phyloP scores from a whole-genome alignment of 2,888 invertebrate species.

The Pardosa pseudoannulata region DNA sequence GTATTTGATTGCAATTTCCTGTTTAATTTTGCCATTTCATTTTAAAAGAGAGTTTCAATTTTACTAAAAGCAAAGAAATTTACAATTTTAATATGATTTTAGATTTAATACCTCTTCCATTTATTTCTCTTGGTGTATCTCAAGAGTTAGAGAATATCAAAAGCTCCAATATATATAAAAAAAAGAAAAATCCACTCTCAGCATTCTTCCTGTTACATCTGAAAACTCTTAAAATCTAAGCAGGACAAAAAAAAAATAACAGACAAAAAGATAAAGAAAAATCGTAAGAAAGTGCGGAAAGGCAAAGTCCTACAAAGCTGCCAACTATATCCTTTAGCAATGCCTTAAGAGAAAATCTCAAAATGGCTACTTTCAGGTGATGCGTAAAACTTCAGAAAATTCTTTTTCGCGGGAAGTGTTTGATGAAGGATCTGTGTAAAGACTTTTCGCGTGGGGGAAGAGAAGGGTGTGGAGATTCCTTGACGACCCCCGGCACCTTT shows the following conservation, averaged over 20 bases:
- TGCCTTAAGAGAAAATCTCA: conserved; percentile 17
- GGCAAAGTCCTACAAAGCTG: conserved; percentile 10
- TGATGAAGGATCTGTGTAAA: conserved; percentile 56
- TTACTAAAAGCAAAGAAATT: no score
- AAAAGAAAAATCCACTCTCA: no score
- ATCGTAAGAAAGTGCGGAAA: background rate
- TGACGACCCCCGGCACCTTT: conserved; percentile 44
- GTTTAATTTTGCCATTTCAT: no score
- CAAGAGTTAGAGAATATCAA: no score
- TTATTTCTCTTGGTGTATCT: no score
- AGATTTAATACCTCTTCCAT: no score
- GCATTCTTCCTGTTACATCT: background rate
- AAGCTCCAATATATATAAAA: no score
- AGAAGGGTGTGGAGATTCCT: background rate
- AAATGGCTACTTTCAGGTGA: conserved; percentile 42
- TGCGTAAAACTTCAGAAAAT: conserved; percentile 47
- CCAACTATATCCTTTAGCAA: conserved; percentile 41
- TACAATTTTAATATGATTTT: no score
- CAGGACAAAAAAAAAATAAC: background rate
- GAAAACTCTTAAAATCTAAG: background rate
- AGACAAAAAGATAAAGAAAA: background rate
- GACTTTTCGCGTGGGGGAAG: conserved; percentile 17
- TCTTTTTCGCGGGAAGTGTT: conserved; percentile 40
- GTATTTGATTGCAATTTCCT: no score
- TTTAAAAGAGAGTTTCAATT: no score